Evolutionary conservation across 2,113 vertebrate species (phyloP), one percentile per base, ranked within the genome.

Genomic region (Australoheros scitulus): DNA sequence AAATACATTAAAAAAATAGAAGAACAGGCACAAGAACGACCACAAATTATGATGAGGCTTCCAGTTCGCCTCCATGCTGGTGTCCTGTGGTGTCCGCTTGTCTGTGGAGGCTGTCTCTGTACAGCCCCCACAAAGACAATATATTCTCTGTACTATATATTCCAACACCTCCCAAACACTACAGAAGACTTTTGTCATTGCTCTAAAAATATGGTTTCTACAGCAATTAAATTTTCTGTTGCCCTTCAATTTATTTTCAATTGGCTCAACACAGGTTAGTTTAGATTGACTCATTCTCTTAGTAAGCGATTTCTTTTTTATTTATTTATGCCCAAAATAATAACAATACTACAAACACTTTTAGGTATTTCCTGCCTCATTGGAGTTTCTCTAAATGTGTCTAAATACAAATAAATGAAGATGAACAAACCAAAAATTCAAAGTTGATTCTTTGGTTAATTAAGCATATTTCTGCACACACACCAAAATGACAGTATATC

Each of bases 401-500:
- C 17, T 18, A 20, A 18, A 55, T 13, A 55, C 7, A 56, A 56
- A 56, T 9, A 22, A 20, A 59, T 59, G 24, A 59, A 59, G 58
- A 32, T 60, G 59, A 32, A 14, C 26, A 32, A 60, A 58, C 5
- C 56, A 57, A 5, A 24, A 22, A 22, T 57, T 57, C 8, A 68
- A 47, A 68, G 63, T 26, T 18, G 22, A 34, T 61, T 61, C 60
- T 41, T 65, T 65, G 15, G 36, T 65, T 43, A 9, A 38, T 65
- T 34, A 7, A 57, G 24, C 18, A 38, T 61, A 57, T 58, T 17
- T 79, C 41, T 60, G 56, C 52, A 29, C 72, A 72, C 56, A 36
- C 58, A 60, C 29, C 14, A 36, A 58, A 22, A 61, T 60, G 43
- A 61, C 57, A 77, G 20, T 81, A 86, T 90, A 86, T 82, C 92